Evolutionary conservation across 2,888 invertebrate genomes (phyloP), one percentile per base, ranked within the genome.

Genomic region (Caenorhabditis angaria): DNA sequence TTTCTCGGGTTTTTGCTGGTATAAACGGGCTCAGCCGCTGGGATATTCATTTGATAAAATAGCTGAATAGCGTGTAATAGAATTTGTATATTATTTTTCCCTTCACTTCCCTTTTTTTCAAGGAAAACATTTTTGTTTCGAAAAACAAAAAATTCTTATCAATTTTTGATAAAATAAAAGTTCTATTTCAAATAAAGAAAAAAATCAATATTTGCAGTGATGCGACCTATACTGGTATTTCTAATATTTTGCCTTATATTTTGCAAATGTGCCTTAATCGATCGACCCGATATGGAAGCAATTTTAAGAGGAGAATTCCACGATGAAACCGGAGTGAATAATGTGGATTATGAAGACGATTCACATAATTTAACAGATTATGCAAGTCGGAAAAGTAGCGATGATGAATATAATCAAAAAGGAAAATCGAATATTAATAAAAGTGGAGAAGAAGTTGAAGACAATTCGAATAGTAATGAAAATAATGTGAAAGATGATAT

Each of bases 401-500:
- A 73, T 25, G 73, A 73, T 41, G 73, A 73, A 22, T 56, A 65
- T 41, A 18, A 41, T 12, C 41, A 3, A 18, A 41, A 41, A 41
- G 32, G 12, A 32, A 2, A 3, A 10, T 41, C 6, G 3, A 41
- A 18, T 35, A 57, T 59, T 48, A 60, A 24, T 53, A 58, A 65
- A 27, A 65, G 62, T 29, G 47, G 41, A 12, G 70, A 74, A 25
- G 66, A 71, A 32, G 28, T 54, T 1, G 76, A 74, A 0, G 72
- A 76, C 50, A 63, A 62, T 5, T 5, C 6, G 6, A 6, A 51
- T 24, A 25, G 8, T 12, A 57, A 62, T 14, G 62, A 18, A 27
- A 59, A 47, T 20, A 59, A 66, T 25, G 2, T 8, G 8, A 66
- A 71, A 54, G 74, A 74, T 51, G 76, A 79, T 47, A 76, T 76